These are phyloP conservation scores for Oryzias javanicus DNA, from an alignment of 2,113 vertebrate genomes.

Conservation along the genomic window DNA sequence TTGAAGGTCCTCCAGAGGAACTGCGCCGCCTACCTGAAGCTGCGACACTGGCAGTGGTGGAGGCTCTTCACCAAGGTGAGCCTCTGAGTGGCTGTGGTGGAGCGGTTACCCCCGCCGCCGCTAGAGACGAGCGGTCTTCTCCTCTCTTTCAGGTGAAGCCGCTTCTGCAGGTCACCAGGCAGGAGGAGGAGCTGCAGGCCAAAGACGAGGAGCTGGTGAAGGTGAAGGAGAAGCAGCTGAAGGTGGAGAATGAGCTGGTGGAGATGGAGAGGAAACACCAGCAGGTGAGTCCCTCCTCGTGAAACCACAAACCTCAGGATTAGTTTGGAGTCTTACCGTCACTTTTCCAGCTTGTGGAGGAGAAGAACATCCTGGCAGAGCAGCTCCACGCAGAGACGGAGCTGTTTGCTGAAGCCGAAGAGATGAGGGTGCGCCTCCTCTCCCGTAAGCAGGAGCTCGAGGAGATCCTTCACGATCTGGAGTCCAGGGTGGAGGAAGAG, in stretches of 20 bases:
- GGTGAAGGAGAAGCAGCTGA: conserved; percentile 94
- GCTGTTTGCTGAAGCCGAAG: conserved; percentile 95
- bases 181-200: conserved; percentile 95
- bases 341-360: conserved; percentile 82
- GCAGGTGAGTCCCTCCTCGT: conserved; percentile 76
- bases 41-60: conserved; percentile 99
- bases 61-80: conserved; percentile 95
- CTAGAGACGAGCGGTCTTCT: too few relatives aligned
- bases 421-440: conserved; percentile 95
- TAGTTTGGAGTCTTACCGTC: background rate
- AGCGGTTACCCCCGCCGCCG: too few relatives aligned
- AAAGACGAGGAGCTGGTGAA: conserved; percentile 96
- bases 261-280: conserved; percentile 97
- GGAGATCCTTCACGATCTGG: conserved; percentile 96
- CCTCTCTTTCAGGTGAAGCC: conserved; percentile 87
- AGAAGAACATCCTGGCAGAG: conserved; percentile 97
- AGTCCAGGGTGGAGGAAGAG: conserved; percentile 95
- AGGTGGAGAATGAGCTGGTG: conserved; percentile 92
- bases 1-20: conserved; percentile 97
- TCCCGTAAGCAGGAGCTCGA: conserved; percentile 96
- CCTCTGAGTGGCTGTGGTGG: background rate
- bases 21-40: conserved; percentile 93
- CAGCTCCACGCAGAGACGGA: conserved; percentile 97
- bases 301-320: too few relatives aligned
- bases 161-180: conserved; percentile 95